Evolutionary conservation across 1,140 invertebrate species (phyloP), one percentile per base, ranked within the genome.

Genomic region (Ganaspis sp.): DNA sequence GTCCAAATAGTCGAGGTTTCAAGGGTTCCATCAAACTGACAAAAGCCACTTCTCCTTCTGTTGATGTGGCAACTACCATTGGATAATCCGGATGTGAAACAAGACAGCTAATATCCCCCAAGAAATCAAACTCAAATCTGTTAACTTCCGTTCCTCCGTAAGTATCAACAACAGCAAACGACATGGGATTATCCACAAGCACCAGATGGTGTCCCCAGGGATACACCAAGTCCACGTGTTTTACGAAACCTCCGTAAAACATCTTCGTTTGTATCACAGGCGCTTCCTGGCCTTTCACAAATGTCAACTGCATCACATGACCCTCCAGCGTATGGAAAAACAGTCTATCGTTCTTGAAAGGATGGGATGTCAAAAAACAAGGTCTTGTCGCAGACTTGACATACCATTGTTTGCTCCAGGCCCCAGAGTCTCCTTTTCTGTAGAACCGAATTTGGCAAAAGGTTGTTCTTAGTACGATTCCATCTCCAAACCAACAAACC

Each of bases 391-490:
- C 9, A 0, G 80, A 72, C 74, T 87, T 85, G 3, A 86, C 11
- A 19, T 80, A 72, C 87, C 87, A 89, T 9, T 69, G 34, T 0
- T 64, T 83, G 0, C 19, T 54, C 90, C 90, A 90, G n/a, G 80
- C 34, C 0, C 64, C 72, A 5, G 58, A 21, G 0, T 75, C 4
- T 0, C 73, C 21, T 17, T 84, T 84, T 45, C 69, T 69, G 70
- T 83, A 91, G 34, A 80, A 91, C 0, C 84, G 82, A 0, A 91
- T 86, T 38, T 91, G 85, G 69, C 88, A 87, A 34, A 87, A 89
- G 0, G 88, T 87, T 0, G 88, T 90, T 9, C 84, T 85, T 6
- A 90, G 42, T 0, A 91, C 23, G 8, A 91, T 87, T n/a, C 87
- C 87, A 29, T 42, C 79, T 3, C 58, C 74, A 45, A 85, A 87